phyloP scores from a whole-genome alignment of 2,797 vertebrate species.

The Nyctibius grandis region DNA sequence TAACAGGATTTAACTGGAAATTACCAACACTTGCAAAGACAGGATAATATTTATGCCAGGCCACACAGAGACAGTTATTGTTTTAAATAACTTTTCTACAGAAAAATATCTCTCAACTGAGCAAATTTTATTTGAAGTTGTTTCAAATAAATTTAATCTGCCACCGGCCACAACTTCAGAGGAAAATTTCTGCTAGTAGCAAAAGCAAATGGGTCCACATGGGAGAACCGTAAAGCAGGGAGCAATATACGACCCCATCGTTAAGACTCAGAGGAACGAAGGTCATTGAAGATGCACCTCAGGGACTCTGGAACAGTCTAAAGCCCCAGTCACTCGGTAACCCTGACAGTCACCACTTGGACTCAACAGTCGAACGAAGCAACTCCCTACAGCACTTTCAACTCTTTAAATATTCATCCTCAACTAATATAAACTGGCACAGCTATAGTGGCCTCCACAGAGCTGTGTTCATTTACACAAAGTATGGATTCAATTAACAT shows the following conservation, averaged over 20 bases:
- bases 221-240: not conserved
- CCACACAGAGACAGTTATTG: not conserved
- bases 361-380: accelerated
- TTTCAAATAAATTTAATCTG: not conserved
- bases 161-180: not conserved
- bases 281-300: not conserved
- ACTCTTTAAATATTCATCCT: not conserved
- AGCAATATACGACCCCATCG: accelerated
- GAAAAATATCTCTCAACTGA: not conserved
- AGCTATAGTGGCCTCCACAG: not conserved
- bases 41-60: not conserved
- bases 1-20: not conserved
- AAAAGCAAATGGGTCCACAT: not conserved
- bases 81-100: not conserved
- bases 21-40: not conserved
- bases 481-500: not conserved
- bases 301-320: not conserved
- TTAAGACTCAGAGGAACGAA: accelerated
- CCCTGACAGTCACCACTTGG: not conserved
- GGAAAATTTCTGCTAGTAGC: not conserved
- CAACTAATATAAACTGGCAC: not conserved
- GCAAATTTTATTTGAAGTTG: not conserved
- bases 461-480: not conserved
- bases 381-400: not conserved
- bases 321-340: not conserved